Conservation (phyloP, 2,888 invertebrate genomes). For the Nasonia oneida region DNA sequence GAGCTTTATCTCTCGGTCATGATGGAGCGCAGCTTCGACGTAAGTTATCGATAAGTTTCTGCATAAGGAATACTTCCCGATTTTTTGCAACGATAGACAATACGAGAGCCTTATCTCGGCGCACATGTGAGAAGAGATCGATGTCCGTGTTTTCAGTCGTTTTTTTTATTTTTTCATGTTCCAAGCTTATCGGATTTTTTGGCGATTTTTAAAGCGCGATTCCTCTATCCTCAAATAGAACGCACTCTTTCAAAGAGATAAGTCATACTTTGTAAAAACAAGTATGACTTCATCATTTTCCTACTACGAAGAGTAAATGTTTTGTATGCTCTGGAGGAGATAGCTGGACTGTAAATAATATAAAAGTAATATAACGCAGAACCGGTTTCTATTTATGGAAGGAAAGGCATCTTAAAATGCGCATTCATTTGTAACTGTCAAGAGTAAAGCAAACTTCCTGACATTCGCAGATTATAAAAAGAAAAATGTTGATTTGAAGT, state of each 20-base stretch:
- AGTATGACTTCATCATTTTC: not conserved
- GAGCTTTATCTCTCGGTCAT: slow-evolving; percentile 98
- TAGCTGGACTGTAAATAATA: not conserved
- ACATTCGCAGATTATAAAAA: not conserved
- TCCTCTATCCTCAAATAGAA: not conserved
- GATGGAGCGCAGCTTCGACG: slow-evolving; percentile 94
- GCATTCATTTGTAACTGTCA: not conserved
- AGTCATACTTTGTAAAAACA: not conserved
- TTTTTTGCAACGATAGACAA: not conserved
- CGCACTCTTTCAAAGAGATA: not conserved
- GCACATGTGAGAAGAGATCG: not conserved
- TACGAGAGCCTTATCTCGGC: not conserved
- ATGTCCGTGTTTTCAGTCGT: not conserved
- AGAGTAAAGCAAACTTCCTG: not conserved
- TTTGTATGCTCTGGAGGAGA: not conserved
- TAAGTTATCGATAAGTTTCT: slow-evolving; percentile 53
- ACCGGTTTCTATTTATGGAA: not conserved
- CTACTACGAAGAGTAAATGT: not conserved
- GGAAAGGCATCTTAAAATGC: not conserved
- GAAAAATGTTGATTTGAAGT: not conserved
- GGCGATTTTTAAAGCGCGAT: not conserved
- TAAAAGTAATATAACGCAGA: not conserved
- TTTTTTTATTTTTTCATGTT: not conserved
- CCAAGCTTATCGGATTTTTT: not conserved
- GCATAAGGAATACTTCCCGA: not conserved